phyloP scores from a whole-genome alignment of 1,140 invertebrate genomes.

The Anastrepha ludens region DNA sequence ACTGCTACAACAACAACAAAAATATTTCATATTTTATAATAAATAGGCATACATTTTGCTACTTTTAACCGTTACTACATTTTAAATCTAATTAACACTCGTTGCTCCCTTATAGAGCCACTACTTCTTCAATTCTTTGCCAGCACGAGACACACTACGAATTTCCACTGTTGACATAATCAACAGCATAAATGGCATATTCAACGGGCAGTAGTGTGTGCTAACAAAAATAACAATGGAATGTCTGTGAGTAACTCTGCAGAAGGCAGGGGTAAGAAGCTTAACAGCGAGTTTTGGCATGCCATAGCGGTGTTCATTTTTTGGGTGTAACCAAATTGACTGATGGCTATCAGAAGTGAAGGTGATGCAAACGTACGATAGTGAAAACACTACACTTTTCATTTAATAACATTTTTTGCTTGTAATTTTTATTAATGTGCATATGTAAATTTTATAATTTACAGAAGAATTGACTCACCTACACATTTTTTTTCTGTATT shows the following conservation, averaged over 20 bases:
- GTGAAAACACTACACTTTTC: conserved; percentile 38
- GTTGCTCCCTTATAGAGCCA: background rate
- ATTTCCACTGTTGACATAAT: conserved; percentile 36
- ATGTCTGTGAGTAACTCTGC: background rate
- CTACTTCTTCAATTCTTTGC: background rate
- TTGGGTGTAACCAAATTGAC: conserved; percentile 47
- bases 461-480: conserved; percentile 28
- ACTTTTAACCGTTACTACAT: background rate
- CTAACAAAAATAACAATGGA: background rate
- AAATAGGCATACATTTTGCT: too few species aligned
- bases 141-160: background rate
- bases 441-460: conserved; percentile 20
- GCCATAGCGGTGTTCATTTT: conserved; percentile 16
- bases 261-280: background rate
- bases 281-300: conserved; percentile 20
- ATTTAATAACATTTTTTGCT: background rate
- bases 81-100: background rate
- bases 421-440: conserved; percentile 17
- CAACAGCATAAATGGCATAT: background rate
- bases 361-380: background rate
- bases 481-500: conserved; percentile 15
- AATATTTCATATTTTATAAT: background rate
- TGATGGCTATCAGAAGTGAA: conserved; percentile 29
- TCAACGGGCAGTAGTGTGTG: conserved; percentile 9
- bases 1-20: background rate